Conservation (phyloP, 2,888 invertebrate species). For the Parapristionchus giblindavisi region DNA sequence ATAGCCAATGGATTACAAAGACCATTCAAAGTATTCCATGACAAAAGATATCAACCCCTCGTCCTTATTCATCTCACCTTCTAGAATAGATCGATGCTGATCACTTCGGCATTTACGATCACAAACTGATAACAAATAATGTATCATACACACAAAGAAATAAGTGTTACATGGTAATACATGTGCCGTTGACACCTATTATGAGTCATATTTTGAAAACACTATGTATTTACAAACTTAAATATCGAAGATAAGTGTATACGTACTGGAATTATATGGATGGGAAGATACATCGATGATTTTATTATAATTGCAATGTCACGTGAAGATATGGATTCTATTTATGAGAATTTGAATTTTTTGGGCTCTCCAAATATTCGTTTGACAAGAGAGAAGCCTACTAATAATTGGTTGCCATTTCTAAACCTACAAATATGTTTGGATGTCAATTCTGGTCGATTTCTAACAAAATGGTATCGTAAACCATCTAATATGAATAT, state of each 20-base stretch:
- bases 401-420: conserved; percentile 6
- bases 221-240: too few species aligned
- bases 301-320: conserved; percentile 2
- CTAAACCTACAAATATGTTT: conserved; percentile 9
- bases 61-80: too few species aligned
- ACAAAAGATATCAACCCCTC: too few species aligned
- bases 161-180: too few species aligned
- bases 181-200: too few species aligned
- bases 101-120: too few species aligned
- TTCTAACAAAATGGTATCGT: conserved; percentile 10
- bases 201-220: too few species aligned
- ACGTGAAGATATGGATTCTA: neutral
- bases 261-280: conserved; percentile 18
- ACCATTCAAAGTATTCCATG: too few species aligned
- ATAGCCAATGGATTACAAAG: too few species aligned
- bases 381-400: conserved; percentile 7
- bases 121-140: too few species aligned
- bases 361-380: neutral
- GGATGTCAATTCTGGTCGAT: neutral
- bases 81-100: too few species aligned
- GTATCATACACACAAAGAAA: too few species aligned
- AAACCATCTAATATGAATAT: conserved; percentile 17
- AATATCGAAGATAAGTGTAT: neutral
- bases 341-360: neutral
- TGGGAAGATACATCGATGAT: conserved; percentile 22